Conservation (phyloP, 2,888 invertebrate species). For the Agrypnus murinus region DNA sequence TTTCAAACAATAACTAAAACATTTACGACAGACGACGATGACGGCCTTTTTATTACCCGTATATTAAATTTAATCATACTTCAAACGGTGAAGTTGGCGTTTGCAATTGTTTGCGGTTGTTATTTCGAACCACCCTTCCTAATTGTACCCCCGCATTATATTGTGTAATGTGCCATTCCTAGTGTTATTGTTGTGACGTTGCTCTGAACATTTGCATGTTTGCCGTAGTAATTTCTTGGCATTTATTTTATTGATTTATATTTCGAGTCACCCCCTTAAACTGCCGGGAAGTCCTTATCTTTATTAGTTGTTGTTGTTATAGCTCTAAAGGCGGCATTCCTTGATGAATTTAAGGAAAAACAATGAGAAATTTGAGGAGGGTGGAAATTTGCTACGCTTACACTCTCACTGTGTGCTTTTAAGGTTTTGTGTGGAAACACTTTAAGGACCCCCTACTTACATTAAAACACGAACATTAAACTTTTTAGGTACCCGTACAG, state of each 20-base stretch:
- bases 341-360: constrained; percentile 29
- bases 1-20: constrained; percentile 39
- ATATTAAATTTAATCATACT: constrained; percentile 55
- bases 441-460: constrained; percentile 17
- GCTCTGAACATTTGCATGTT: constrained; percentile 50
- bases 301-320: constrained; percentile 40
- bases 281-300: constrained; percentile 36
- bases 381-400: constrained; percentile 1
- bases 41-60: constrained; percentile 46
- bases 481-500: constrained; percentile 7
- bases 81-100: constrained; percentile 50
- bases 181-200: constrained; percentile 52
- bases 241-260: constrained; percentile 47
- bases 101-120: constrained; percentile 51
- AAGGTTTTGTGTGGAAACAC: constrained; percentile 9
- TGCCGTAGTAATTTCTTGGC: constrained; percentile 48
- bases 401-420: constrained; percentile 4
- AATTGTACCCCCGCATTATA: constrained; percentile 51
- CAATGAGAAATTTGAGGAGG: constrained; percentile 22
- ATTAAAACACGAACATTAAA: constrained; percentile 22
- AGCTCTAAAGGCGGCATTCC: constrained; percentile 22
- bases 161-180: constrained; percentile 50
- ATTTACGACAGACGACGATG: constrained; percentile 39
- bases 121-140: constrained; percentile 51
- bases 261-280: constrained; percentile 34